Evolutionary conservation across 1,140 invertebrate species (phyloP), one percentile per base, ranked within the genome.

Genomic region (Bombus superbus): DNA sequence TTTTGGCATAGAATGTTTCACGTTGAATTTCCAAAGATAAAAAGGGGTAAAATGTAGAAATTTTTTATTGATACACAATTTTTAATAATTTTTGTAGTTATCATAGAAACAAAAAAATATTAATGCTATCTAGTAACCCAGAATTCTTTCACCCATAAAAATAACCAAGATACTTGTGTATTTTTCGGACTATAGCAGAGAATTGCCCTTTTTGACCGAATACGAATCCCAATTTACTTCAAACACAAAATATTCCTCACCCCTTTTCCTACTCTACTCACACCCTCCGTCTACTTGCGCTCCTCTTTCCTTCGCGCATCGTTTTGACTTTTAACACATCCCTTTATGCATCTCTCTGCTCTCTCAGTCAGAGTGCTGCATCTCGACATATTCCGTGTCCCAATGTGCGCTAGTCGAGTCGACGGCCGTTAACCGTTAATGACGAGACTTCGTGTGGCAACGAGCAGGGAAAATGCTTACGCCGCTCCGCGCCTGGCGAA

Each of bases 381-480:
- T 18, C 47, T 47, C 59, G n/a, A 32, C 81, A 47, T 76, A 86
- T 89, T 88, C 81, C 62, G 35, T 76, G 73, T 73, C 66, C 88
- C 89, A 90, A 89, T 89, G 86, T 83, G 79, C 77, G 40, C 22
- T 47, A 77, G 47, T 53, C 47, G 59, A 77, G 66, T 86, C 69
- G 79, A 81, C 73, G 62, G 66, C 87, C 80, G 47, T 81, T 89
- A 89, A 81, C 88, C 87, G 89, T 90, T 92, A 92, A 92, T 86
- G 92, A 92, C 80, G 79, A 74, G 76, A 84, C 42, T 28, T 62
- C n/a, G 53, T 28, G 69, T 47, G 47, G 47, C 66, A 25, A 64
- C 81, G 64, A 42, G 57, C 59, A 57, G 40, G 81, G 83, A 86
- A 86, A 86, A 64, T 77, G 88, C 81, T 87, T 84, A 87, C 85